Conservation (phyloP, 1,140 invertebrate genomes). For the Rhopalosiphum padi region DNA sequence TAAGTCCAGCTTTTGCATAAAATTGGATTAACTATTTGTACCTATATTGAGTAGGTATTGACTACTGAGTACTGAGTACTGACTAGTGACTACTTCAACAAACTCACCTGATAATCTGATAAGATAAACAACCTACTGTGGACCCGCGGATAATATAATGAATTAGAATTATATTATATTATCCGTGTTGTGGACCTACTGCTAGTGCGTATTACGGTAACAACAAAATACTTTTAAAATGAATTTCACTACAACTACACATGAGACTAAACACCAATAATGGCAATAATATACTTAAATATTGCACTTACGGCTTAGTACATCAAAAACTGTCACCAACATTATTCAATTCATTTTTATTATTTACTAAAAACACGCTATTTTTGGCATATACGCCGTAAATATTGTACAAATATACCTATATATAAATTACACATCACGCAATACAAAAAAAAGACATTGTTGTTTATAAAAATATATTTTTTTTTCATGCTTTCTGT, state of each 20-base stretch:
- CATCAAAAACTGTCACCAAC: neutral
- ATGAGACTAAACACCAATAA: neutral
- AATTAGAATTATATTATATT: too few species aligned
- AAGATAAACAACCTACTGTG: too few species aligned
- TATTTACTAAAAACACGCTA: slow-evolving; percentile 41
- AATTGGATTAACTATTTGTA: too few species aligned
- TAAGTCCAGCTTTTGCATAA: too few species aligned
- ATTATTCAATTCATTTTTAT: slow-evolving; percentile 31
- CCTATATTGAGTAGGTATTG: too few species aligned
- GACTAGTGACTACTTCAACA: too few species aligned
- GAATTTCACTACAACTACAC: neutral
- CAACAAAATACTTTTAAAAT: neutral
- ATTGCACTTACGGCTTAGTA: slow-evolving; percentile 2
- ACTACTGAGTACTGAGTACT: too few species aligned
- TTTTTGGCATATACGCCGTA: neutral
- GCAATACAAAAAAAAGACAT: neutral
- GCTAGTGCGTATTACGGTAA: neutral
- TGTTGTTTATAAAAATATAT: neutral
- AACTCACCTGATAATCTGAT: too few species aligned
- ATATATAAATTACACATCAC: slow-evolving; percentile 37
- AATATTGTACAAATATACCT: neutral
- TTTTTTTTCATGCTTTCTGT: neutral
- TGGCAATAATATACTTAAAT: neutral
- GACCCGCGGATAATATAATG: too few species aligned
- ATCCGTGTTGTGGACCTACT: too few species aligned